Percentiles rank a stretch among this genome's conserved stretches.
phyloP scores from a whole-genome alignment of 2,888 invertebrate genomes.

The Drosophila cognata region DNA sequence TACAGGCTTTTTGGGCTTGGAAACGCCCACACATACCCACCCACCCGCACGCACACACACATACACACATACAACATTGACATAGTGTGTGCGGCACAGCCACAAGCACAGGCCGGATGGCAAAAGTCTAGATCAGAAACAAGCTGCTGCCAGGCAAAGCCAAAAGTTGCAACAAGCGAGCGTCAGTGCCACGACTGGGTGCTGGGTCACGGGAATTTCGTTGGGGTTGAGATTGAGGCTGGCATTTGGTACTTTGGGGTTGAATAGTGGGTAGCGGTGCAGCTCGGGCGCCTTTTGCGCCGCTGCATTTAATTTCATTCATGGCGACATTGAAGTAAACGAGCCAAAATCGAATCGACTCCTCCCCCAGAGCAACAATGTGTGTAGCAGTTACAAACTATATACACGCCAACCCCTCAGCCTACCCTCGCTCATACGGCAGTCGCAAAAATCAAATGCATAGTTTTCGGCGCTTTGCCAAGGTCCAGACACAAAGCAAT shows the following conservation, averaged over 20 bases:
- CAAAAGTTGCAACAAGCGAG: conserved; percentile 65
- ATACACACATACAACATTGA: neutral
- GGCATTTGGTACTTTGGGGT: neutral
- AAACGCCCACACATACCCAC: conserved; percentile 35
- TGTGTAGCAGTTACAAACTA: conserved; percentile 30
- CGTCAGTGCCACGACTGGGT: conserved; percentile 21
- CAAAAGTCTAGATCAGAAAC: conserved; percentile 73
- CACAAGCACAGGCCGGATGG: conserved; percentile 50
- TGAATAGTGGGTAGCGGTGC: neutral
- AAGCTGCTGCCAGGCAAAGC: conserved; percentile 58
- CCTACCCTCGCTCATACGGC: neutral
- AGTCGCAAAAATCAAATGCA: conserved; percentile 44
- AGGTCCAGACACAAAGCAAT: conserved; percentile 23
- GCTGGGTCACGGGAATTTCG: conserved; percentile 16
- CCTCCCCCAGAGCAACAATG: conserved; percentile 8
- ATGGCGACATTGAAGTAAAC: conserved; percentile 42
- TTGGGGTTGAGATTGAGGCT: conserved; percentile 24
- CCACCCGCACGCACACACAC: neutral
- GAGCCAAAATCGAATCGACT: conserved; percentile 63
- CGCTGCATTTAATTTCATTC: conserved; percentile 72
- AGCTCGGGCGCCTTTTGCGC: conserved; percentile 53
- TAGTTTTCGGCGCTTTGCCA: conserved; percentile 43
- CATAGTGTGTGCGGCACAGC: conserved; percentile 52
- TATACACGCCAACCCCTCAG: neutral
- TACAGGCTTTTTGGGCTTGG: conserved; percentile 8